Conservation (phyloP, 2,113 vertebrate species). For the Hepsetus odoe region DNA sequence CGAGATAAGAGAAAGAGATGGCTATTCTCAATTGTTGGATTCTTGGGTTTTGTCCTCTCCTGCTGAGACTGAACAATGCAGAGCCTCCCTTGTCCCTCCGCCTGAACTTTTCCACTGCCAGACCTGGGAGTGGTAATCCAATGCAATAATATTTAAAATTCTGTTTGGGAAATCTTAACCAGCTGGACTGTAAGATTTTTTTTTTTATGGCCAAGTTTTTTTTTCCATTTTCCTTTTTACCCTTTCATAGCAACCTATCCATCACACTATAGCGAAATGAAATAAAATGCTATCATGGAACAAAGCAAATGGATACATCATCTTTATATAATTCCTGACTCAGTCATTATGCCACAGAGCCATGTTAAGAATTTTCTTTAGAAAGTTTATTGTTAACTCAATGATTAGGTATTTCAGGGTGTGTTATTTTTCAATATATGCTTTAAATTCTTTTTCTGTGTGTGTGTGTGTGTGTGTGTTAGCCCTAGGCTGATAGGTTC, state of each 20-base stretch:
- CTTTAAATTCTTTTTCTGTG: background rate
- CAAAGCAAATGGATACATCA: background rate
- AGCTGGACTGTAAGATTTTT: slow-evolving; percentile 53
- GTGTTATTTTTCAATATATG: background rate
- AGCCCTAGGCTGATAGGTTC: background rate
- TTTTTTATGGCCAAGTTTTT: background rate
- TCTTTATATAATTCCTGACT: background rate
- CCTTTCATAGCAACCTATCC: background rate
- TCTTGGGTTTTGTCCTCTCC: slow-evolving; percentile 55
- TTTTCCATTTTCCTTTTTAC: background rate
- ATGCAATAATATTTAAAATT: slow-evolving; percentile 61
- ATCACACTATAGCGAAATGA: background rate
- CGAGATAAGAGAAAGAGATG: background rate
- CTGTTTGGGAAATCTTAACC: slow-evolving; percentile 48
- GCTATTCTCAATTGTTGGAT: background rate
- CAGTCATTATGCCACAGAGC: background rate
- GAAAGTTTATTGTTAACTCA: background rate
- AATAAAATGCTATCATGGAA: background rate
- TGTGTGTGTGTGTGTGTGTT: background rate
- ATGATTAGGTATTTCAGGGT: slow-evolving; percentile 19
- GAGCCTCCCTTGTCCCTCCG: slow-evolving; percentile 52
- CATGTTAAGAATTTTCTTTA: background rate
- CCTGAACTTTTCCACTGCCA: slow-evolving; percentile 45
- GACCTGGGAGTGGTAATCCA: slow-evolving; percentile 43
- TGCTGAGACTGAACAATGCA: slow-evolving; percentile 50